Conservation (phyloP, 2,113 vertebrate genomes). For the Tursiops truncatus region DNA sequence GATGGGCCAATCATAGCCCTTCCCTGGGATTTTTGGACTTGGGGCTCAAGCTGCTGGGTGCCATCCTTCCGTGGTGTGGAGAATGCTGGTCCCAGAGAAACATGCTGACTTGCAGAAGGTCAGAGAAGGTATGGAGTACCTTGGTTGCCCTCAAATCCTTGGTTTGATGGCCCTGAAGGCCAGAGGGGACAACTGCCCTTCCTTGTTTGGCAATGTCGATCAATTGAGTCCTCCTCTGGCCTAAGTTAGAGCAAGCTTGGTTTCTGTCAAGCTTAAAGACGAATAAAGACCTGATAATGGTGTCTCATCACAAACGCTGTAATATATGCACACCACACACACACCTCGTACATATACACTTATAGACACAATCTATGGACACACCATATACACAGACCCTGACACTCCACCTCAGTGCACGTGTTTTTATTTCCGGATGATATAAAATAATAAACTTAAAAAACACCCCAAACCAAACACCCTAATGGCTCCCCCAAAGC, state of each 20-base stretch:
- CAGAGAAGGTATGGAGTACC: neutral
- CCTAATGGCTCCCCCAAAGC: slow-evolving; percentile 28
- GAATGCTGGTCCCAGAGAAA: neutral
- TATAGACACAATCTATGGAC: neutral
- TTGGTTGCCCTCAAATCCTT: neutral
- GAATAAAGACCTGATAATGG: neutral
- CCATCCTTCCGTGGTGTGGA: neutral
- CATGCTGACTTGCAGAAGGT: neutral
- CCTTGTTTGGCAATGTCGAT: neutral
- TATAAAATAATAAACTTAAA: slow-evolving; percentile 79
- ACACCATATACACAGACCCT: neutral
- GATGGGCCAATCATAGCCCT: neutral
- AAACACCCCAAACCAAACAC: slow-evolving; percentile 59
- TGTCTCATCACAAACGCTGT: neutral
- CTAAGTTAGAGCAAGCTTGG: neutral
- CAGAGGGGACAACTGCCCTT: neutral
- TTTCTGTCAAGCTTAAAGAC: neutral
- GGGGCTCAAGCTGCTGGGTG: neutral
- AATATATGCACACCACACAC: neutral
- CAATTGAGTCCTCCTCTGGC: neutral
- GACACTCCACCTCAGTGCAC: slow-evolving; percentile 38
- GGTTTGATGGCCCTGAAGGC: neutral
- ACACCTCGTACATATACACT: neutral
- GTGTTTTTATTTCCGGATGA: slow-evolving; percentile 73
- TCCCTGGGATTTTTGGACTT: neutral